Evolutionary conservation across 2,888 invertebrate species (phyloP).

Genomic region (Ectropis crepuscularia): DNA sequence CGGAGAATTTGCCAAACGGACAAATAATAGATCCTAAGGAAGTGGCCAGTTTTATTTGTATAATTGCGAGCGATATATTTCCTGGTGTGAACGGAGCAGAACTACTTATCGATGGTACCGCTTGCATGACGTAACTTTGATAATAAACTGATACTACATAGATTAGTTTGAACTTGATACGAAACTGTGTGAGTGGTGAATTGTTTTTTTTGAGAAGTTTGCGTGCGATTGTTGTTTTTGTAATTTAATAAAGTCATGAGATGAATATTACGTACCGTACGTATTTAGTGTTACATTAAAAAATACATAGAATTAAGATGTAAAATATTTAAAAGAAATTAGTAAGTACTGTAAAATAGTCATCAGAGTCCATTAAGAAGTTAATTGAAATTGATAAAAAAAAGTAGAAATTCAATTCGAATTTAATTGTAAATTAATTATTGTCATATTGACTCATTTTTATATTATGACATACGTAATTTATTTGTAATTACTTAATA

Average conservation of each 20-base stretch:
- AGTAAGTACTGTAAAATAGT: too few species aligned
- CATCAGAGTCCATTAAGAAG: too few species aligned
- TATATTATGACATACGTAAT: neutral
- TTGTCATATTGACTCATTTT: constrained; percentile 5
- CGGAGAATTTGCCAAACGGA: constrained; percentile 48
- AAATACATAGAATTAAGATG: too few species aligned
- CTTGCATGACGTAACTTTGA: constrained; percentile 42
- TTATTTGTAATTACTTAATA: too few species aligned
- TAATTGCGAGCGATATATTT: constrained; percentile 59
- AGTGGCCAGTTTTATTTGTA: constrained; percentile 54
- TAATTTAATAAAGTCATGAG: neutral
- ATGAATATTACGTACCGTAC: too few species aligned
- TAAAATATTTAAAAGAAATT: too few species aligned
- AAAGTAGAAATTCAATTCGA: neutral
- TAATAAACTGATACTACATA: neutral
- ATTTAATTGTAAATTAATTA: neutral
- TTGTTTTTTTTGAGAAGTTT: neutral
- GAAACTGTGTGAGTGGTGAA: neutral
- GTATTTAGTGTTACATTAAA: too few species aligned
- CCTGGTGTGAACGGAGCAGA: constrained; percentile 60
- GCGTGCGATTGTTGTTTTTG: neutral
- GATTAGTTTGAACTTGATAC: neutral
- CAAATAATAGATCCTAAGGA: constrained; percentile 56
- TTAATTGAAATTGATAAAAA: neutral
- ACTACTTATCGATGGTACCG: constrained; percentile 55